Conservation (phyloP, 2,113 vertebrate species). For the Cnemophilus loriae region DNA sequence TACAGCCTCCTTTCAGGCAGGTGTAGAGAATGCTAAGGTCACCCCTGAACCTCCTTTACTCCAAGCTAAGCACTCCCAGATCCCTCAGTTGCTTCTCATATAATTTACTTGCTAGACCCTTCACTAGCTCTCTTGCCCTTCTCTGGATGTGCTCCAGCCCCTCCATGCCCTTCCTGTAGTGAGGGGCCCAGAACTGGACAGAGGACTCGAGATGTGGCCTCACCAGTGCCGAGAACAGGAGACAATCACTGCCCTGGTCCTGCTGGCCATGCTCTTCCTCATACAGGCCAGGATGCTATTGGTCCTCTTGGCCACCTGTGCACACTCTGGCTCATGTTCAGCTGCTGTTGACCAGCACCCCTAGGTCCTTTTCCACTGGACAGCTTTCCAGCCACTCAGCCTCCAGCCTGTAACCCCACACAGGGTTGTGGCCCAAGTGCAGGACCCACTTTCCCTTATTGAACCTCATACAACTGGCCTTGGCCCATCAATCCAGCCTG, state of each 20-base stretch:
- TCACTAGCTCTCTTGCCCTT: background rate
- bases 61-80: background rate
- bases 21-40: background rate
- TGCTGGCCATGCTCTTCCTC: background rate
- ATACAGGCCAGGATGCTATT: background rate
- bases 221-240: background rate
- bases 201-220: background rate
- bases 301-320: background rate
- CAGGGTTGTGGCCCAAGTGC: background rate
- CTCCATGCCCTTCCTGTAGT: background rate
- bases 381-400: background rate
- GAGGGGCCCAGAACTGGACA: background rate
- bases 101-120: background rate
- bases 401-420: background rate
- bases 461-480: background rate
- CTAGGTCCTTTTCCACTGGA: background rate
- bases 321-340: background rate
- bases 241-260: background rate
- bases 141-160: background rate
- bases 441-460: background rate
- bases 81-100: background rate
- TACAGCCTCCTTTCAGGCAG: background rate
- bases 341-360: background rate
- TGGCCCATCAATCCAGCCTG: background rate
- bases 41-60: background rate